A percentile compares a stretch with the other conserved stretches of the same genome.
These are phyloP conservation scores for Callionymus lyra DNA, from an alignment of 2,113 vertebrate species.

Conservation along the genomic window DNA sequence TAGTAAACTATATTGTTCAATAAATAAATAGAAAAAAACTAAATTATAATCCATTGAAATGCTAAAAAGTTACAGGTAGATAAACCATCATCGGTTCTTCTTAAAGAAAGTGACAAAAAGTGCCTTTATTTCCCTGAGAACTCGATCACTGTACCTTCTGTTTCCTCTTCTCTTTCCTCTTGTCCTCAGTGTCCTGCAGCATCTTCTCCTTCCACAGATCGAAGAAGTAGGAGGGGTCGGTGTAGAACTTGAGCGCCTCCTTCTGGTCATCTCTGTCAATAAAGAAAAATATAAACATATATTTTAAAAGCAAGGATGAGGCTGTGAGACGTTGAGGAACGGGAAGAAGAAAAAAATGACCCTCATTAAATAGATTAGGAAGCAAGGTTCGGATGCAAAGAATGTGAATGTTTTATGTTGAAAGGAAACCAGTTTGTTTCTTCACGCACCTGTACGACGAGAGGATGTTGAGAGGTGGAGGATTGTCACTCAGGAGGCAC, in stretches of 20 bases:
- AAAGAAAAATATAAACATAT: not conserved
- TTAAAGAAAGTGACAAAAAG: not conserved
- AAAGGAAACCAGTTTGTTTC: not conserved
- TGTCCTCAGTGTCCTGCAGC: slow-evolving; percentile 98
- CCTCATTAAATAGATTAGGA: too few species aligned
- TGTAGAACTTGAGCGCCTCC: slow-evolving; percentile 95
- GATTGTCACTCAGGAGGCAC: slow-evolving; percentile 89
- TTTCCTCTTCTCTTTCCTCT: slow-evolving; percentile 84
- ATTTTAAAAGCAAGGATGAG: not conserved
- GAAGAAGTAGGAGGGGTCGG: slow-evolving; percentile 97
- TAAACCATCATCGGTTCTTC: too few species aligned
- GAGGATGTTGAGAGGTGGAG: slow-evolving; percentile 89
- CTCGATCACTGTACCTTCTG: slow-evolving; percentile 54
- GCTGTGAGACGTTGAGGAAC: too few species aligned
- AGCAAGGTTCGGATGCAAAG: too few species aligned
- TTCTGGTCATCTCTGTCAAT: slow-evolving; percentile 87
- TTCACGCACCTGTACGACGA: slow-evolving; percentile 79
- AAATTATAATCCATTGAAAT: too few species aligned
- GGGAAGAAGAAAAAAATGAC: too few species aligned
- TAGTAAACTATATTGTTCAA: too few species aligned
- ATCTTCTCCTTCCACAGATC: slow-evolving; percentile 98
- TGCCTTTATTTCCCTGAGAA: not conserved
- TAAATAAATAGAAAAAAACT: too few species aligned
- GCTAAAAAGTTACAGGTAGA: too few species aligned
- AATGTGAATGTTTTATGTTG: not conserved